Evolutionary conservation across 2,888 invertebrate genomes (phyloP), one percentile per base, ranked within the genome.

Genomic region (Phanerotoma sp.): DNA sequence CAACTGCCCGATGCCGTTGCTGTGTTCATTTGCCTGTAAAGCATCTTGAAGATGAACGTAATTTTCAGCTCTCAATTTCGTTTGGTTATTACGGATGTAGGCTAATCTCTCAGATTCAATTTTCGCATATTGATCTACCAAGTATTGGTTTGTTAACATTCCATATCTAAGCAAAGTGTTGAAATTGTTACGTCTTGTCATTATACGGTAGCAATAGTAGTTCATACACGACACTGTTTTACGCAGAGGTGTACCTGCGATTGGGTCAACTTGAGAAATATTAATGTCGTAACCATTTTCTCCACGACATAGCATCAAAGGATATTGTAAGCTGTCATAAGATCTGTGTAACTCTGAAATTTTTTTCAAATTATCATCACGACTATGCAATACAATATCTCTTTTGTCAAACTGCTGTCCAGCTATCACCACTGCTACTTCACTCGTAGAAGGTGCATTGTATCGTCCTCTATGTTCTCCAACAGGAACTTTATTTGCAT

Each of bases 301-400:
- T 11, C 66, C 66, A 15, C 28, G 40, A 6, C 64, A 65, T 51
- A 71, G 74, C 30, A 71, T 56, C 1, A 77, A 13, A 1, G 69
- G 70, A 62, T 79, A 78, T 57, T 72, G 68, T 45, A 77, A 62
- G 3, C 76, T 68, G 64, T 78, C 75, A 57, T 73, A 73, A 35
- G 60, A 63, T 9, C 65, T 51, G 52, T 73, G 71, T 33, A 66
- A 68, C 62, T 73, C 38, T 16, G 4, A 11, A 18, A 38, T 9
- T 18, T 11, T 13, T 7, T 7, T 5, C 3, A 37, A 15, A 13
- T 37, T 15, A 37, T 16, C 33, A 9, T 33, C 33, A n/a, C 45
- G 40, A 51, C n/a, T n/a, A 35, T 35, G n/a, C n/a, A 35, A 15
- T 4, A 35, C 35, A 7, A 35, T 33, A 33, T 33, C 55, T 9